These are phyloP conservation scores for Torymus auratus DNA, from an alignment of 2,888 invertebrate genomes.

Conservation along the genomic window DNA sequence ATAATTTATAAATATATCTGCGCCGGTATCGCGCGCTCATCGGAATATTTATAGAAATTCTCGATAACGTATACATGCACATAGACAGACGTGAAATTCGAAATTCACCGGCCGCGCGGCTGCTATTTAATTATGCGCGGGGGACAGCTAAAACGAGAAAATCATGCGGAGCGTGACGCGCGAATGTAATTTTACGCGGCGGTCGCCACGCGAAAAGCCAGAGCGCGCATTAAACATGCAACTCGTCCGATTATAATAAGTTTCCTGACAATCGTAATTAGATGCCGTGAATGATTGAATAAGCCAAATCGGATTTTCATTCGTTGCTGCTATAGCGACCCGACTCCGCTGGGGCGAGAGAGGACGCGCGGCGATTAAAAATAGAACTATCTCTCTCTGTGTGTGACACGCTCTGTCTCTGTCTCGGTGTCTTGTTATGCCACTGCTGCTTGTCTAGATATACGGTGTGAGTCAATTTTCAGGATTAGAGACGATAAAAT, in stretches of 20 bases:
- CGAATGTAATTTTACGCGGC: conserved; percentile 33
- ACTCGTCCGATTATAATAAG: conserved; percentile 15
- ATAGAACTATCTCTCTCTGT: not conserved
- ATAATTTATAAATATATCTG: no score
- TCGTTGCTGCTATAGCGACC: not conserved
- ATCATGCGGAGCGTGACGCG: conserved; percentile 7
- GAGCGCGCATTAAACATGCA: conserved; percentile 15
- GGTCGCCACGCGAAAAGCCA: not conserved
- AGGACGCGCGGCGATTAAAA: not conserved
- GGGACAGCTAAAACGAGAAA: conserved; percentile 18
- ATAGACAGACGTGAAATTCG: not conserved
- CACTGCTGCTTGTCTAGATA: no score
- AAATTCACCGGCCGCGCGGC: not conserved
- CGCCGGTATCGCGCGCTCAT: not conserved
- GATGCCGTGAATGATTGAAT: conserved; percentile 7
- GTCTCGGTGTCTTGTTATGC: not conserved
- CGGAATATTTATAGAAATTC: not conserved
- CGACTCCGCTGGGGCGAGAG: no score
- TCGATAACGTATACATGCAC: not conserved
- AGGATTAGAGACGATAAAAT: no score
- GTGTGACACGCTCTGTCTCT: not conserved
- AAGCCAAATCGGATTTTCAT: conserved; percentile 17
- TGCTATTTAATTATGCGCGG: conserved; percentile 23
- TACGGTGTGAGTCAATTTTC: no score
- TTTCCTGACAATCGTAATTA: conserved; percentile 25